Evolutionary conservation across 2,888 invertebrate genomes (phyloP), one percentile per base, ranked within the genome.

Genomic region (Tetramorium bicarinatum): DNA sequence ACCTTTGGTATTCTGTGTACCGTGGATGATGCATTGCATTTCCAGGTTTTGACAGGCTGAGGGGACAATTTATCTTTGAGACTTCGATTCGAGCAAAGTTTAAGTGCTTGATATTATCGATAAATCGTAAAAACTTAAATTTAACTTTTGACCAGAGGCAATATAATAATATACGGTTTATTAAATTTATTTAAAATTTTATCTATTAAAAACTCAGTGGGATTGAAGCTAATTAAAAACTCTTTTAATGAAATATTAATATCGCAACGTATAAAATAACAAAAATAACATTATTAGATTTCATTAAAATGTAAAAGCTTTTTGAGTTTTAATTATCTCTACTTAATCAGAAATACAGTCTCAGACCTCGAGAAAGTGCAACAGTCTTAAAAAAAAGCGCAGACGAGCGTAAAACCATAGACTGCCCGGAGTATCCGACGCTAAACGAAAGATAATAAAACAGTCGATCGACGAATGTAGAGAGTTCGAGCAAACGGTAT

Each of bases 401-500:
- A 56, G n/a, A 21, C 34, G 7, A 71, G 71, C 54, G 44, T 25
- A 72, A 74, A 74, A 34, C 47, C 74, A 25, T 47, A 72, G 41
- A 49, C 34, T 56, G 44, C 4, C 25, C n/a, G n/a, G n/a, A 54
- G n/a, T 59, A 29, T 49, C n/a, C 54, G 4, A 21, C n/a, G 29
- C 29, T 15, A 44, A 72, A 18, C n/a, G 9, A 25, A 44, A 72
- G 72, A 44, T 56, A 75, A 61, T 75, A 56, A 77, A 80, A 74
- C 25, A 38, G 38, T 34, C 9, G 72, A 69, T 11, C 56, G 34
- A 38, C 75, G 13, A 47, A 80, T 59, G 25, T 25, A 47, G 34
- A 29, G n/a, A 66, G 49, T 74, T 72, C 38, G 61, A 80, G 25
- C 18, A 59, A 74, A 49, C 18, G 47, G 25, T 59, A 80, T 72